Evolutionary conservation across 2,113 vertebrate species (phyloP).

Genomic region (Psettodes erumei): DNA sequence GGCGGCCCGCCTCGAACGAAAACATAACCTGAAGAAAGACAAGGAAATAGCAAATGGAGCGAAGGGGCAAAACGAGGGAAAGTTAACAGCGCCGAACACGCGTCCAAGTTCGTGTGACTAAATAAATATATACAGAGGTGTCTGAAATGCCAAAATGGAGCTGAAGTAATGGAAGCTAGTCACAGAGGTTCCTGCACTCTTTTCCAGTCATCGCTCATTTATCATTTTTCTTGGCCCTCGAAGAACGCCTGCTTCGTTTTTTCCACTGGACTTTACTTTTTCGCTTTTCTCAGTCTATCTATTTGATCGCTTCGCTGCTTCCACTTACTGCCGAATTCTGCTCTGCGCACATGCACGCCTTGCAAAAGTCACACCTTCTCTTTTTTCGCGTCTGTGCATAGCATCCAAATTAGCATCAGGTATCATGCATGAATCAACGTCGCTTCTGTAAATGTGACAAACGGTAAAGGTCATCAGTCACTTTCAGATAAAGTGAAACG

Average conservation of each 20-base stretch:
- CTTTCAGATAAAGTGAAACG: constrained; percentile 22
- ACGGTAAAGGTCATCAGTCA: constrained; percentile 13
- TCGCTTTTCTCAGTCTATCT: constrained; percentile 15
- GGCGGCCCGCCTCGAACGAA: constrained; percentile 95
- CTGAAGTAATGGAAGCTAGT: constrained; percentile 22
- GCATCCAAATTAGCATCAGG: not conserved
- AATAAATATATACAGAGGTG: not conserved
- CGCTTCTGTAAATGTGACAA: not conserved
- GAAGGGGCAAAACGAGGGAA: not conserved
- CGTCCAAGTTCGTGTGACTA: not conserved
- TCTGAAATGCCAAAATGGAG: constrained; percentile 14
- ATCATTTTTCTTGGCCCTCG: constrained; percentile 27
- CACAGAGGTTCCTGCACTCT: constrained; percentile 8
- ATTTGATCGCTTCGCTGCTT: not conserved
- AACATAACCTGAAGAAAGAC: constrained; percentile 91
- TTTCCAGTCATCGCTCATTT: constrained; percentile 25
- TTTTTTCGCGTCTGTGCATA: not conserved
- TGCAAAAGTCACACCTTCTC: not conserved
- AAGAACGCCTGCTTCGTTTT: constrained; percentile 21
- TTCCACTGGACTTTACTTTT: constrained; percentile 18
- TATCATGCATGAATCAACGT: not conserved
- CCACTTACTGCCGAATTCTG: not conserved
- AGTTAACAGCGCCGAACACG: not conserved
- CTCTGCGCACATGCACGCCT: not conserved
- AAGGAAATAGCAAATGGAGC: not conserved